Conservation (phyloP, 2,888 invertebrate genomes). For the Cabera pusaria region DNA sequence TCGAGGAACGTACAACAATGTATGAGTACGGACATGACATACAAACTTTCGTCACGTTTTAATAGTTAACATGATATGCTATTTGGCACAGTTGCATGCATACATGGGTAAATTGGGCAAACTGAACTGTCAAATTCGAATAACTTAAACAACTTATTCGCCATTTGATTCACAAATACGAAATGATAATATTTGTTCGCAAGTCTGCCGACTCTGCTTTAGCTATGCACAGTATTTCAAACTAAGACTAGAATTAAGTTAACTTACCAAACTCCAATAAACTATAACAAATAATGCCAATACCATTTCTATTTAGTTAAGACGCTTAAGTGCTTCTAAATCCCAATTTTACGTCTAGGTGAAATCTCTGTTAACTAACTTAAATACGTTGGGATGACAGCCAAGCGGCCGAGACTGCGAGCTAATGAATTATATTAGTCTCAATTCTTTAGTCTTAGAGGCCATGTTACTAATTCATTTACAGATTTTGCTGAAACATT, state of each 20-base stretch:
- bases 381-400: slow-evolving; percentile 1
- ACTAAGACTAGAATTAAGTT: slow-evolving; percentile 1
- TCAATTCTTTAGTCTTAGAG: background rate
- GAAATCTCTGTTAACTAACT: slow-evolving; percentile 3
- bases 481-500: slow-evolving; percentile 2
- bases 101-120: too few species aligned
- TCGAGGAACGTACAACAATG: too few species aligned
- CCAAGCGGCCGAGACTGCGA: background rate
- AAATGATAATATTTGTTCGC: slow-evolving; percentile 1
- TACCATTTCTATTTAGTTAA: slow-evolving; percentile 1
- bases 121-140: too few species aligned
- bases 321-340: background rate
- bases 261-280: slow-evolving; percentile 2
- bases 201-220: slow-evolving; percentile 1
- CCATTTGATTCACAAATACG: too few species aligned
- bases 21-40: too few species aligned
- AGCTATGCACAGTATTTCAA: background rate
- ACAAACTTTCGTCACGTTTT: too few species aligned
- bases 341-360: slow-evolving; percentile 4
- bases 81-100: too few species aligned
- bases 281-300: slow-evolving; percentile 2
- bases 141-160: too few species aligned
- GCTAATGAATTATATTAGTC: slow-evolving; percentile 1
- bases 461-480: slow-evolving; percentile 3
- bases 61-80: too few species aligned